phyloP scores from a whole-genome alignment of 1,140 invertebrate genomes.

The Musca vetustissima region DNA sequence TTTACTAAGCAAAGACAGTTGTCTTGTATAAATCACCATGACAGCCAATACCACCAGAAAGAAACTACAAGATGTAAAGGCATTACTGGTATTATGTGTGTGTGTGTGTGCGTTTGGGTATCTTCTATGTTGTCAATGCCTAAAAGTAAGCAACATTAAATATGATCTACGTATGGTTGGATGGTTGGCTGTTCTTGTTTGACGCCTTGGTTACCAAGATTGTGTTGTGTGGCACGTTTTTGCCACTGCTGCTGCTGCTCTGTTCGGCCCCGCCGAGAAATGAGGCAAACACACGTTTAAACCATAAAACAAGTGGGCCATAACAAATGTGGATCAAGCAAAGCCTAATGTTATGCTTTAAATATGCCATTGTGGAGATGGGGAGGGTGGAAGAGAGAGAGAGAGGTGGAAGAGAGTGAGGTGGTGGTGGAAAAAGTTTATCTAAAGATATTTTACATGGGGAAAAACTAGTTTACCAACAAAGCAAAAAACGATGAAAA shows the following conservation, averaged over 20 bases:
- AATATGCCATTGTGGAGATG: neutral
- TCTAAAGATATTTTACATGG: conserved; percentile 15
- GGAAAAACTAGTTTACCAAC: conserved; percentile 9
- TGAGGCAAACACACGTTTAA: too few relatives aligned
- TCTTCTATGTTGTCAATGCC: conserved; percentile 6
- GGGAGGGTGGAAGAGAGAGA: too few relatives aligned
- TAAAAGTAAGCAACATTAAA: conserved; percentile 16
- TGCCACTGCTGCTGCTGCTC: neutral
- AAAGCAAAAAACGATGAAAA: too few relatives aligned
- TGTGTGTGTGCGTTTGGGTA: neutral
- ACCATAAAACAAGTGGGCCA: too few relatives aligned
- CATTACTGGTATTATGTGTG: neutral
- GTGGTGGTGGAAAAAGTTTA: neutral
- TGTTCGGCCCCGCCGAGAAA: too few relatives aligned
- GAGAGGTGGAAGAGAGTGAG: too few relatives aligned
- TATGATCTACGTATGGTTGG: neutral
- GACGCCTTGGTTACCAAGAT: neutral
- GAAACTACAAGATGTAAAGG: neutral
- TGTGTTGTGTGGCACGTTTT: conserved; percentile 18
- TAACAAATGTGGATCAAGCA: too few relatives aligned
- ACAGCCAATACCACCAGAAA: conserved; percentile 4
- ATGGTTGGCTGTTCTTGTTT: too few relatives aligned
- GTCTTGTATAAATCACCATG: conserved; percentile 17
- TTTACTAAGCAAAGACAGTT: neutral
- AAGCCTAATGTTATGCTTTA: conserved; percentile 20